Conservation (phyloP, 2,113 vertebrate species). For the Genyomyrus donnyi region DNA sequence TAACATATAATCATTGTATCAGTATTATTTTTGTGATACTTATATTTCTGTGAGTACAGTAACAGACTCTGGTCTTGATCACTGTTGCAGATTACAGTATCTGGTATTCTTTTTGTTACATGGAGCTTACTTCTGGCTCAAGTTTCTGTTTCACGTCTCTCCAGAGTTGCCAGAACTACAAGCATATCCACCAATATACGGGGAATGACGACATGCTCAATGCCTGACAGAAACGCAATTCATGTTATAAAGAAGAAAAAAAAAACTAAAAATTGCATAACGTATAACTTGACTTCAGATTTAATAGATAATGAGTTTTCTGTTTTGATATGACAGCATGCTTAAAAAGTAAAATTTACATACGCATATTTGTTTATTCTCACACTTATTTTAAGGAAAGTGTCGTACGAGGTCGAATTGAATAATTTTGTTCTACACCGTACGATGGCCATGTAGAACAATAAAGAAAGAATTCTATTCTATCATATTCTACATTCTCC, state of each 20-base stretch:
- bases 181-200: background rate
- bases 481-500: background rate
- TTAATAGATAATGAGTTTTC: background rate
- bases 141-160: background rate
- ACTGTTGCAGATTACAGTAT: background rate
- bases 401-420: background rate
- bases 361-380: background rate
- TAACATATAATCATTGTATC: background rate
- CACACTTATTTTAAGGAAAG: background rate
- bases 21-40: background rate
- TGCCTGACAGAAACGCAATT: background rate
- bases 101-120: background rate
- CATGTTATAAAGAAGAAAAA: background rate
- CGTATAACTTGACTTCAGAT: background rate
- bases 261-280: background rate
- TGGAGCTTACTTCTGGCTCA: background rate
- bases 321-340: background rate
- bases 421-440: background rate
- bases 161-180: background rate
- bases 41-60: background rate
- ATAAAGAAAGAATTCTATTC: background rate
- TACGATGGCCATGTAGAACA: background rate
- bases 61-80: background rate
- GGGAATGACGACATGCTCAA: background rate
- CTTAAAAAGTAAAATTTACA: background rate